These are phyloP conservation scores for Leucophora obtusa DNA, from an alignment of 2,888 invertebrate genomes.

Conservation along the genomic window DNA sequence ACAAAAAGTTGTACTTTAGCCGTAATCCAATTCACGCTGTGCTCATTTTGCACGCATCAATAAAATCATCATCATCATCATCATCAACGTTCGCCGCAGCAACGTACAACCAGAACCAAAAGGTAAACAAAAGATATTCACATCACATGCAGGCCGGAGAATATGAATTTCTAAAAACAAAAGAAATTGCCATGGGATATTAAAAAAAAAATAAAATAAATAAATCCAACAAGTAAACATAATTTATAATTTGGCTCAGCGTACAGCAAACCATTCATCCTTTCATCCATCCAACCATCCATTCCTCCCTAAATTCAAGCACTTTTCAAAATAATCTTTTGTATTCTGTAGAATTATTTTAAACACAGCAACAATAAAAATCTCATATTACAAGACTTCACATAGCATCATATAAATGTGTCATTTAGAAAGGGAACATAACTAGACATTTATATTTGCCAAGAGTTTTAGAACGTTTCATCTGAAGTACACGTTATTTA, in stretches of 20 bases:
- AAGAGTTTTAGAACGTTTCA: not conserved
- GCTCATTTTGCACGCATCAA: slow-evolving; percentile 64
- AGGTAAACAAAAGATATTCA: slow-evolving; percentile 26
- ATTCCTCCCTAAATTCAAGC: slow-evolving; percentile 17
- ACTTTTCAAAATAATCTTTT: slow-evolving; percentile 25
- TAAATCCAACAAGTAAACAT: slow-evolving; percentile 56
- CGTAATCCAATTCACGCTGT: slow-evolving; percentile 55
- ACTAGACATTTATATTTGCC: not conserved
- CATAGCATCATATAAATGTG: slow-evolving; percentile 13
- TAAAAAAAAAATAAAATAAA: slow-evolving; percentile 12
- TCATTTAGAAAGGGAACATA: slow-evolving; percentile 11
- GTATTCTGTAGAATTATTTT: slow-evolving; percentile 28
- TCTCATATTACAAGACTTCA: slow-evolving; percentile 32
- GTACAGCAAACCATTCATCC: slow-evolving; percentile 10
- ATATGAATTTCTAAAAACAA: slow-evolving; percentile 20
- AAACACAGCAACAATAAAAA: slow-evolving; percentile 11
- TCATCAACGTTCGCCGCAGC: slow-evolving; percentile 46
- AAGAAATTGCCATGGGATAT: slow-evolving; percentile 42
- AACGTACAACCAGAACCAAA: slow-evolving; percentile 25
- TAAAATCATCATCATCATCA: slow-evolving; percentile 60
- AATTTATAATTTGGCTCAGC: slow-evolving; percentile 53
- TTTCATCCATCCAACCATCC: not conserved
- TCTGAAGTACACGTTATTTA: not conserved
- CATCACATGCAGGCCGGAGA: not conserved
- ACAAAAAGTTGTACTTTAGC: not conserved